phyloP scores from a whole-genome alignment of 2,797 vertebrate species.

The Percopsis omiscomaycus region DNA sequence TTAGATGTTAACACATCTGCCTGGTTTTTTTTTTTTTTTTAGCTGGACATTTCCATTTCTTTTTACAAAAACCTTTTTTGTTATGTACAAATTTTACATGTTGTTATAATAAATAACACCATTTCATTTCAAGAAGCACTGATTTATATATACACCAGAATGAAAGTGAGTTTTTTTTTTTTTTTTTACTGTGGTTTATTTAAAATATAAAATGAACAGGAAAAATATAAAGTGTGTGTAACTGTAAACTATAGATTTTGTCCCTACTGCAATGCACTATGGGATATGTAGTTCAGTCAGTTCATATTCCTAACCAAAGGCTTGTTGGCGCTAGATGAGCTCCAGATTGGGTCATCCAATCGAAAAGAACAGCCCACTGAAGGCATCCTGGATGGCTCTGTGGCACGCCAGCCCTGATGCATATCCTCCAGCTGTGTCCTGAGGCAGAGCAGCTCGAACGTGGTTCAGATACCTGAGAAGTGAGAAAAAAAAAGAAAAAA shows the following conservation, averaged over 20 bases:
- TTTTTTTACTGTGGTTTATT: conserved; percentile 53
- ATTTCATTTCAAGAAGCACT: conserved; percentile 1
- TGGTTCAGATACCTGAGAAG: conserved; percentile 91
- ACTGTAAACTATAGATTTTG: background rate
- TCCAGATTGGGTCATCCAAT: conserved; percentile 30
- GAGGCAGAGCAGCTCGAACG: conserved; percentile 86
- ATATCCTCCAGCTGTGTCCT: conserved; percentile 96
- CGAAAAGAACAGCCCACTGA: conserved; percentile 87
- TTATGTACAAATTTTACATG: conserved; percentile 24
- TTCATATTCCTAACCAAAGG: conserved; percentile 16
- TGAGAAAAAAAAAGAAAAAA: too few relatives aligned
- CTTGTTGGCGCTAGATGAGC: conserved; percentile 3
- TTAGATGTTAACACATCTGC: conserved; percentile 5
- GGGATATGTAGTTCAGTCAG: conserved; percentile 31
- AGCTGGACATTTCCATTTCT: conserved; percentile 1
- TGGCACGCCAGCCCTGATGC: conserved; percentile 90
- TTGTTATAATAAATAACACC: background rate
- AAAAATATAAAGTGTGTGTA: conserved; percentile 34
- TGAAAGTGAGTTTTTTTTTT: conserved; percentile 3
- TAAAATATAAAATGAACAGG: conserved; percentile 46
- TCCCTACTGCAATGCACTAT: background rate
- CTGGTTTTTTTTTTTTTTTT: background rate
- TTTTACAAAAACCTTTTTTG: conserved; percentile 7
- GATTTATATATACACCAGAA: conserved; percentile 1
- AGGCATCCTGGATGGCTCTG: conserved; percentile 93